These are phyloP conservation scores for Crotalus tigris DNA, from an alignment of 2,113 vertebrate genomes.

Conservation along the genomic window DNA sequence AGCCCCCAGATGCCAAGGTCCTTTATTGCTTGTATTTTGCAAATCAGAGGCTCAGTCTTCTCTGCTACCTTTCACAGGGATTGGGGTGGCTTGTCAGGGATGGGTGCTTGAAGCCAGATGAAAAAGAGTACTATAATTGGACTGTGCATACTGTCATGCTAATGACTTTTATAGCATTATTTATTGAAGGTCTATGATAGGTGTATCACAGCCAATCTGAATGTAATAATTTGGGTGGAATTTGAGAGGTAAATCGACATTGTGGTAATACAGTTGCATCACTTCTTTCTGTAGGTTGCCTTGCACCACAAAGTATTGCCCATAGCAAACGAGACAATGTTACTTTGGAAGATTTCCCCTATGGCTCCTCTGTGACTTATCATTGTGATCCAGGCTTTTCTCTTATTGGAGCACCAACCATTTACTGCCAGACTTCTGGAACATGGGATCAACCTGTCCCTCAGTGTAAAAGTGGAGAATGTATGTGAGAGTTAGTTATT, in stretches of 20 bases:
- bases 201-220: background rate
- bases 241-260: background rate
- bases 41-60: background rate
- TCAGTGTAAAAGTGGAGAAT: background rate
- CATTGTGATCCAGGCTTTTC: constrained; percentile 60
- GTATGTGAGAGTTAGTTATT: background rate
- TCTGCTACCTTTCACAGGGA: background rate
- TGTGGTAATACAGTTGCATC: background rate
- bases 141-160: background rate
- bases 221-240: background rate
- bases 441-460: constrained; percentile 55
- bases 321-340: constrained; percentile 50
- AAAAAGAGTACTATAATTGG: background rate
- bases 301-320: constrained; percentile 40
- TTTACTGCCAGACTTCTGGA: constrained; percentile 50
- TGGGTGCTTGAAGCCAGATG: background rate
- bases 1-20: constrained; percentile 17
- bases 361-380: constrained; percentile 56
- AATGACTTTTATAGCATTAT: background rate
- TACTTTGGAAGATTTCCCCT: constrained; percentile 21
- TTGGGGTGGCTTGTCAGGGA: background rate
- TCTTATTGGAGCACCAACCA: constrained; percentile 40
- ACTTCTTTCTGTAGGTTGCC: background rate
- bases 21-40: background rate
- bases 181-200: background rate